phyloP scores from a whole-genome alignment of 30 jellyfish, hydroid and myxozoan species.

The Aurelia sp. region DNA sequence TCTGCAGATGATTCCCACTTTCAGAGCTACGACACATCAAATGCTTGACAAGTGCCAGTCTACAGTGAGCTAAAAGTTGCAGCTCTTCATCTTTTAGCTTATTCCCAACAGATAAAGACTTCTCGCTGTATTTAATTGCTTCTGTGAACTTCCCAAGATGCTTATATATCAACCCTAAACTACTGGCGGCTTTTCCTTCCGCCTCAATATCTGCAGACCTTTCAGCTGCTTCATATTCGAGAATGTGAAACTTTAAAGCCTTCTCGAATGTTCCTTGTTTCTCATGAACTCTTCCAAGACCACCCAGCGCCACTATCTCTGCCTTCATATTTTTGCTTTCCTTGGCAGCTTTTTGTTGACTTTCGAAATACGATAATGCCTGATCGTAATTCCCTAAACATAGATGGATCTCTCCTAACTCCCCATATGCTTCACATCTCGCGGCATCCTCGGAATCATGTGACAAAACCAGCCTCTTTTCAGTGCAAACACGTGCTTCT shows the following conservation, averaged over 20 bases:
- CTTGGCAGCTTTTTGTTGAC: constrained; percentile 60
- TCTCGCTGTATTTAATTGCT: constrained; percentile 71
- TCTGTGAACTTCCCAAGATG: constrained; percentile 61
- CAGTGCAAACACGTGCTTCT: constrained; percentile 91
- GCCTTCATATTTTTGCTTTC: constrained; percentile 54
- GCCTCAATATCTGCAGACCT: constrained; percentile 56
- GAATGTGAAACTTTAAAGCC: constrained; percentile 61
- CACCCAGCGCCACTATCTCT: constrained; percentile 78
- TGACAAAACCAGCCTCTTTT: constrained; percentile 85
- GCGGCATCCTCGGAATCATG: constrained; percentile 78
- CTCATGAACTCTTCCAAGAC: constrained; percentile 83
- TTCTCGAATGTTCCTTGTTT: constrained; percentile 60
- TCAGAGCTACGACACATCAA: constrained; percentile 43
- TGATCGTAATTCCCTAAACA: constrained; percentile 80
- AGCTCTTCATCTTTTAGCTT: constrained; percentile 39
- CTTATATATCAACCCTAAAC: constrained; percentile 78
- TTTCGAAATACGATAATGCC: constrained; percentile 81
- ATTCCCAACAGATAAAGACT: constrained; percentile 68
- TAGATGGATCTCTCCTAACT: constrained; percentile 80
- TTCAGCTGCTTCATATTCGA: constrained; percentile 72
- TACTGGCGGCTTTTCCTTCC: constrained; percentile 65
- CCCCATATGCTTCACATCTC: constrained; percentile 81
- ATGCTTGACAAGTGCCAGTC: constrained; percentile 51
- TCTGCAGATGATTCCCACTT: constrained; percentile 60
- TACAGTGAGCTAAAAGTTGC: constrained; percentile 48